Conservation (phyloP, 1,140 invertebrate species). For the Heliconius nattereri region DNA sequence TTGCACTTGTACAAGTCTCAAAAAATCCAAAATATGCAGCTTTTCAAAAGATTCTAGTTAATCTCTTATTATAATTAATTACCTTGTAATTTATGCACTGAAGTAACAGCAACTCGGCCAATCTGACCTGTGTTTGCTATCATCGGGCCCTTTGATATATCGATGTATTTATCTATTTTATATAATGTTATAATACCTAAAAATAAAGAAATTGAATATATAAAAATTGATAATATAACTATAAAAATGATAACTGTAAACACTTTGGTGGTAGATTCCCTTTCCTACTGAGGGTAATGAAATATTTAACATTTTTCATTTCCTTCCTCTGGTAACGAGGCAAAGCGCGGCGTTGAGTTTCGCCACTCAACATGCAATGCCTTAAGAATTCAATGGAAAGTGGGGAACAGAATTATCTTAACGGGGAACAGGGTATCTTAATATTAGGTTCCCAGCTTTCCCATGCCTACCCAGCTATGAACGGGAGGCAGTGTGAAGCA, state of each 20-base stretch:
- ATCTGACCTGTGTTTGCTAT: slow-evolving; percentile 88
- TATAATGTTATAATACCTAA: slow-evolving; percentile 88
- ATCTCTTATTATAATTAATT: not conserved
- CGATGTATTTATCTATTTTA: slow-evolving; percentile 91
- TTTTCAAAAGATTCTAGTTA: not conserved
- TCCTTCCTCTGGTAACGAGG: not conserved
- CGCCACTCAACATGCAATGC: too few relatives aligned
- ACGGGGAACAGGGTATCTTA: too few relatives aligned
- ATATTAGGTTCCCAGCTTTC: too few relatives aligned
- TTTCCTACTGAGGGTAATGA: not conserved
- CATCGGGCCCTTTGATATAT: slow-evolving; percentile 95
- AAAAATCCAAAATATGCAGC: too few relatives aligned
- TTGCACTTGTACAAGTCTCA: too few relatives aligned
- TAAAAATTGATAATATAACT: not conserved
- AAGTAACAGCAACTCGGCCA: slow-evolving; percentile 87
- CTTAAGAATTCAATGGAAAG: too few relatives aligned
- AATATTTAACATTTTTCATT: not conserved
- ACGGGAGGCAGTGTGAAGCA: too few relatives aligned
- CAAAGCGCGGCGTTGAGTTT: not conserved
- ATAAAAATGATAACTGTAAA: too few relatives aligned
- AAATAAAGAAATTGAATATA: not conserved
- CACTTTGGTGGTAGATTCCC: not conserved
- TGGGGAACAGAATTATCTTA: too few relatives aligned
- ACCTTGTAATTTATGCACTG: slow-evolving; percentile 85
- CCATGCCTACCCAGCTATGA: too few relatives aligned